A percentile compares a stretch with the other conserved stretches of the same genome.
These are phyloP conservation scores for Pipistrellus pygmaeus DNA, from an alignment of 2,797 vertebrate species.

Conservation along the genomic window DNA sequence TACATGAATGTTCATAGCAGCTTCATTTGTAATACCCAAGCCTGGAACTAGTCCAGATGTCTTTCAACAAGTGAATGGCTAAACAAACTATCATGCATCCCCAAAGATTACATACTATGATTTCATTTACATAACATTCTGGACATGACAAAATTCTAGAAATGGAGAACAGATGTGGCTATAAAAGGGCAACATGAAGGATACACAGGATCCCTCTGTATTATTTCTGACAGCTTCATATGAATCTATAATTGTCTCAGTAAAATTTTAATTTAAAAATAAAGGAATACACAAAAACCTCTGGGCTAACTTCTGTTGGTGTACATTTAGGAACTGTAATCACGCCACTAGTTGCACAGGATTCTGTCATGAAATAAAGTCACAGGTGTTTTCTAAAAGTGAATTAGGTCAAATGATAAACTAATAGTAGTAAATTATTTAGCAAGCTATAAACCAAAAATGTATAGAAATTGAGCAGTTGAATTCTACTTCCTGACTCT, in stretches of 20 bases:
- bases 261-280: not conserved
- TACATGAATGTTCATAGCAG: not conserved
- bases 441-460: not conserved
- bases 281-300: not conserved
- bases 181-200: not conserved
- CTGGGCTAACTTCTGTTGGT: not conserved
- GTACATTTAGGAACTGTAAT: not conserved
- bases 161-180: conserved; percentile 3
- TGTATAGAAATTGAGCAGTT: not conserved
- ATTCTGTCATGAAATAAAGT: not conserved
- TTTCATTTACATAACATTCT: not conserved
- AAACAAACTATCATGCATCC: not conserved
- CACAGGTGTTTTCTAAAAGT: conserved; percentile 14
- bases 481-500: not conserved
- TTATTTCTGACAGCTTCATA: not conserved
- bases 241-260: conserved; percentile 4
- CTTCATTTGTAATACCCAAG: conserved; percentile 1
- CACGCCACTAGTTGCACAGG: not conserved
- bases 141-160: conserved; percentile 55
- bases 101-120: not conserved
- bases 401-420: conserved; percentile 15
- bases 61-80: not conserved
- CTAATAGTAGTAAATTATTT: not conserved
- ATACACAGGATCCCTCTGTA: not conserved
- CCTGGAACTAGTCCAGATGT: not conserved